Base-by-base conservation (phyloP, 2,888 invertebrate genomes). In the Meganola albula region DNA sequence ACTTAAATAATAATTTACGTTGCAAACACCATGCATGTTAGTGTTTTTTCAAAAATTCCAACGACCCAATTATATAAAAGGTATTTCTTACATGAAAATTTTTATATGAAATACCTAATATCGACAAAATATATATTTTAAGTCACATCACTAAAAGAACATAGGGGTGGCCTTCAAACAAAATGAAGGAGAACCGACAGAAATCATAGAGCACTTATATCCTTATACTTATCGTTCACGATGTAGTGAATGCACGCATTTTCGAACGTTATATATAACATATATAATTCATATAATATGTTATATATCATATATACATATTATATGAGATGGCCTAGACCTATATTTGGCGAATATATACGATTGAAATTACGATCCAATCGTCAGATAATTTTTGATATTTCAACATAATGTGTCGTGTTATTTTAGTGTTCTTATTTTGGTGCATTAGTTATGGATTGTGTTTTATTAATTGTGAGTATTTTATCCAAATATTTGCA, bases 81-180 rank as follows among this genome's bases (percentile, higher is more conserved):
- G n/a, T n/a, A n/a, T n/a, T n/a, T n/a, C n/a, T n/a, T n/a, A n/a
- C n/a, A n/a, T n/a, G n/a, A n/a, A n/a, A n/a, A n/a, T n/a, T n/a
- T n/a, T n/a, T n/a, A n/a, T n/a, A n/a, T n/a, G n/a, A n/a, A n/a
- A n/a, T n/a, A n/a, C n/a, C n/a, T n/a, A n/a, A n/a, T n/a, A n/a
- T n/a, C n/a, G n/a, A n/a, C n/a, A n/a, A n/a, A n/a, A n/a, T n/a
- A n/a, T n/a, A n/a, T n/a, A 20, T 2, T 3, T 5, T 20, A 5
- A 20, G 37, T 23, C 56, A 24, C 71, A 57, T 62, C 76, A 52
- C 70, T 73, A 60, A 36, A 45, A 40, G 52, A 48, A 62, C 68
- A 84, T 84, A 82, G 78, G 84, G 85, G 85, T 75, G 75, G 63
- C 85, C 85, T 85, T 84, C 77, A 64, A 64, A 61, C 56, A 48